Conservation (phyloP, 23 tunicate genomes). For the Diplosoma virens region DNA sequence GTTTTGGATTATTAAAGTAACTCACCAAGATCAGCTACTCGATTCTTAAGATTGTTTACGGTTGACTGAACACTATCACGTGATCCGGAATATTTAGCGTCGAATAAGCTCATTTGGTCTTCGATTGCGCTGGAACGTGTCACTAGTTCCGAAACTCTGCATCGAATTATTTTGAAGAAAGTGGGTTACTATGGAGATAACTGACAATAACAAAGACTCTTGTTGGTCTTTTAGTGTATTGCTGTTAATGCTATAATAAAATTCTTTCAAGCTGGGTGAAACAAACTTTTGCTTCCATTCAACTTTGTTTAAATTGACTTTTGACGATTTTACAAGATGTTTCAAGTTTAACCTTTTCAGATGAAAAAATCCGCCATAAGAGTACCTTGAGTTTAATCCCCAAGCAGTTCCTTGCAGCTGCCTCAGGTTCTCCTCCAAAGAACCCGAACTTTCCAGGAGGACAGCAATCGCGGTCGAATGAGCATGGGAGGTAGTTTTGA, state of each 20-base stretch:
- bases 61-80: not conserved
- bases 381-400: not conserved
- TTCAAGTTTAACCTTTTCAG: too few species aligned
- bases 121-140: conserved; percentile 17
- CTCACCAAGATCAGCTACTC: not conserved
- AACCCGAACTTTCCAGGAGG: not conserved
- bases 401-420: not conserved
- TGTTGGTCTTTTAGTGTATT: too few species aligned
- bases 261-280: too few species aligned
- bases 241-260: too few species aligned
- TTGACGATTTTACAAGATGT: too few species aligned
- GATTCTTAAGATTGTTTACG: not conserved
- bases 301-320: too few species aligned
- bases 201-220: too few species aligned
- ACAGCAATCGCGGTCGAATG: not conserved
- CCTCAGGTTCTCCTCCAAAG: not conserved
- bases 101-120: conserved; percentile 26
- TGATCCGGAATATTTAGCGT: conserved; percentile 17
- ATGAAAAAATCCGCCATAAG: too few species aligned
- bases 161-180: not conserved
- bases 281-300: too few species aligned
- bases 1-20: too few species aligned
- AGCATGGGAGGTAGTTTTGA: not conserved
- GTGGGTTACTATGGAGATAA: not conserved
- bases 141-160: not conserved